Evolutionary conservation across 2,113 vertebrate species (phyloP).

Genomic region (Serinus canaria): DNA sequence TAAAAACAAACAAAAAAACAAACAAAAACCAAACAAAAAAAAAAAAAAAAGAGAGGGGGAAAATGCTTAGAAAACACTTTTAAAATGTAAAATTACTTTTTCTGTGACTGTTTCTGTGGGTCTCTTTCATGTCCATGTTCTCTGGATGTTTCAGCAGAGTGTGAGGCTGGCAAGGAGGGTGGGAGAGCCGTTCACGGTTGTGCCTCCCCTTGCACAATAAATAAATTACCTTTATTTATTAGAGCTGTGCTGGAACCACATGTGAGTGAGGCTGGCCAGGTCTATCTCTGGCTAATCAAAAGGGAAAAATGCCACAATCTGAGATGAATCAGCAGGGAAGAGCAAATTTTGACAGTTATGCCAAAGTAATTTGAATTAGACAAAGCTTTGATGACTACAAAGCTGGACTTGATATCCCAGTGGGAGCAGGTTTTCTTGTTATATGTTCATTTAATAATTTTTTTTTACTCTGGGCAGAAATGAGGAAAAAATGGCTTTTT

Average conservation of each 20-base stretch:
- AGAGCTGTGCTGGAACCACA: not conserved
- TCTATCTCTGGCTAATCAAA: not conserved
- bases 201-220: not conserved
- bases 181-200: not conserved
- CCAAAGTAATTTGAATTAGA: not conserved
- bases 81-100: not conserved
- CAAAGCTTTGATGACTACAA: constrained; percentile 21
- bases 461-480: not conserved
- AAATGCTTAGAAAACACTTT: not conserved
- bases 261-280: not conserved
- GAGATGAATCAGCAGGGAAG: not conserved
- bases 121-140: not conserved
- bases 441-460: not conserved
- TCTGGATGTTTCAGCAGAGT: not conserved
- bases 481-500: not conserved
- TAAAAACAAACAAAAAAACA: too few species aligned
- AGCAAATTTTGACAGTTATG: not conserved
- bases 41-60: not conserved
- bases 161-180: not conserved
- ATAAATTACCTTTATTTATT: too few species aligned
- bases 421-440: not conserved
- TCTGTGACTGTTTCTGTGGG: not conserved
- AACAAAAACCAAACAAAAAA: not conserved
- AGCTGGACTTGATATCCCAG: not conserved
- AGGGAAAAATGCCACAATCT: not conserved